These are phyloP conservation scores for Gopherus evgoodei DNA, from an alignment of 2,113 vertebrate species.

Conservation along the genomic window DNA sequence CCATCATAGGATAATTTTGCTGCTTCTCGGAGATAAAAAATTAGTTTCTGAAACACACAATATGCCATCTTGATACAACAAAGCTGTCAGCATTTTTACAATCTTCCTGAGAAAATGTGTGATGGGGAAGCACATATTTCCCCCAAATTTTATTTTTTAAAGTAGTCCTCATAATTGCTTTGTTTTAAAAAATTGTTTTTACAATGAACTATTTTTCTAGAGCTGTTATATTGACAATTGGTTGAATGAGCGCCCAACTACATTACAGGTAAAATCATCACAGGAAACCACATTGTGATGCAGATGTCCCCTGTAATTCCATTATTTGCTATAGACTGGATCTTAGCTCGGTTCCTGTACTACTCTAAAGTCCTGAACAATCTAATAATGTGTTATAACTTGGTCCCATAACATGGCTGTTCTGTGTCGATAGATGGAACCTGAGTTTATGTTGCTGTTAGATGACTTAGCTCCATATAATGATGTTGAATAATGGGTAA, in stretches of 20 bases:
- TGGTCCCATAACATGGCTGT: background rate
- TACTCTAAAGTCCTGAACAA: background rate
- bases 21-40: slow-evolving; percentile 61
- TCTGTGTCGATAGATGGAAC: background rate
- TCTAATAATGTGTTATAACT: background rate
- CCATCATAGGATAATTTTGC: slow-evolving; percentile 51
- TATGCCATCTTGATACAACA: slow-evolving; percentile 26
- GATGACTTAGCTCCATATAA: background rate
- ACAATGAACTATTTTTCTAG: slow-evolving; percentile 3
- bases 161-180: background rate
- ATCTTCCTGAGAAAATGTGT: slow-evolving; percentile 9
- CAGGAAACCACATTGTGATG: background rate
- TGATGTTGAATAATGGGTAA: fast-evolving
- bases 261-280: background rate
- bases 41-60: background rate
- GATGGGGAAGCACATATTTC: background rate
- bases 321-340: background rate
- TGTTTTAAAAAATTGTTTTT: background rate
- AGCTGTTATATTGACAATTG: background rate
- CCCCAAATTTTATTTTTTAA: background rate
- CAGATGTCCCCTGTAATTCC: background rate
- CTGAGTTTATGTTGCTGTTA: background rate
- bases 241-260: background rate
- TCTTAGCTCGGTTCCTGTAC: background rate
- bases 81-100: slow-evolving; percentile 35